Conservation (phyloP, 2,797 vertebrate genomes). For the Sorex maritimensis region DNA sequence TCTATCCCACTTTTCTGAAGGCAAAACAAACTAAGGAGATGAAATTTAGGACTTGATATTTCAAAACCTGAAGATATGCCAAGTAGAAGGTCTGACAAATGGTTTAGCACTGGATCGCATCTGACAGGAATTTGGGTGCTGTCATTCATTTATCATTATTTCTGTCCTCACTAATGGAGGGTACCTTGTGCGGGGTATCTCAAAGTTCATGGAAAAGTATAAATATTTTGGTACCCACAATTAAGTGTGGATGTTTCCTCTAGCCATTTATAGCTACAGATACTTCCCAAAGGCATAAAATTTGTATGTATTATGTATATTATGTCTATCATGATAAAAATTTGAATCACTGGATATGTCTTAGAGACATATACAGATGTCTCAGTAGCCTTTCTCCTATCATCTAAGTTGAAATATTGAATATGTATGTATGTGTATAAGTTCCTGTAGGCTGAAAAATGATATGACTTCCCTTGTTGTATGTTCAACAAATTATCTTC, state of each 20-base stretch:
- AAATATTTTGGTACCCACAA: constrained; percentile 56
- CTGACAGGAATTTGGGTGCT: constrained; percentile 74
- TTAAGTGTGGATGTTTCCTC: constrained; percentile 27
- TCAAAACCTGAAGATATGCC: constrained; percentile 42
- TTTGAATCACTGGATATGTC: constrained; percentile 16
- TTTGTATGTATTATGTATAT: constrained; percentile 24
- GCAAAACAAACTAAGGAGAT: not conserved
- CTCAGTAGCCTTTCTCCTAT: no score
- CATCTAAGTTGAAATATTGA: constrained; percentile 18
- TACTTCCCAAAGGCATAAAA: constrained; percentile 14
- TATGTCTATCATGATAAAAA: constrained; percentile 12
- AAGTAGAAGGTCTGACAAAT: constrained; percentile 4
- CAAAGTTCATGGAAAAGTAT: constrained; percentile 10
- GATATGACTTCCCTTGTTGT: not conserved
- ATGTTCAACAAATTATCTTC: not conserved
- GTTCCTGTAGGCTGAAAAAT: not conserved
- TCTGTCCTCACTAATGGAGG: constrained; percentile 56
- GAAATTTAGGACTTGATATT: constrained; percentile 15
- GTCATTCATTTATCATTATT: constrained; percentile 56
- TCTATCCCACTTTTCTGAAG: not conserved
- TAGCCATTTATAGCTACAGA: constrained; percentile 4
- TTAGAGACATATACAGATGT: no score
- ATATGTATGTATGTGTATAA: not conserved
- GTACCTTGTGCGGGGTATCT: constrained; percentile 24
- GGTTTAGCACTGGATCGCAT: constrained; percentile 33